Evolutionary conservation across 1,140 invertebrate species (phyloP).

Genomic region (Lutraria rhynchaena): DNA sequence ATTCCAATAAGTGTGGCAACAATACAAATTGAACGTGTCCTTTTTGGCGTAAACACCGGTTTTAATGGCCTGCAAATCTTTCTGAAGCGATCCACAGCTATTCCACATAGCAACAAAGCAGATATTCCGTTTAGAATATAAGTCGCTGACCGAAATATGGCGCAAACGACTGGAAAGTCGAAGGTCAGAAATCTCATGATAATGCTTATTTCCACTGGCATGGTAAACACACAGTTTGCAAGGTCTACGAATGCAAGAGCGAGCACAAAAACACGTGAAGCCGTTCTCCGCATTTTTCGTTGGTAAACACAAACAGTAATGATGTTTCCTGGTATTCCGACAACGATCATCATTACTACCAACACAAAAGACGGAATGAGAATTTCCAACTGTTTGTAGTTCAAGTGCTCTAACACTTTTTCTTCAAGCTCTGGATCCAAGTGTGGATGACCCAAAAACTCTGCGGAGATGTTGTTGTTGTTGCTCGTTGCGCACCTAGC

Average conservation of each 20-base stretch:
- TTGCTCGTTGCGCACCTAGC: no score
- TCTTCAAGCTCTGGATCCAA: not conserved
- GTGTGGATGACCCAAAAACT: no score
- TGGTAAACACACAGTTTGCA: slow-evolving; percentile 68
- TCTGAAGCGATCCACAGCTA: slow-evolving; percentile 60
- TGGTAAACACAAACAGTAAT: slow-evolving; percentile 51
- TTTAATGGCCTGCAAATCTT: slow-evolving; percentile 60
- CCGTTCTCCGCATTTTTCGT: slow-evolving; percentile 38
- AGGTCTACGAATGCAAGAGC: slow-evolving; percentile 67
- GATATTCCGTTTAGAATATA: slow-evolving; percentile 69
- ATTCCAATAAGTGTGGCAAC: not conserved
- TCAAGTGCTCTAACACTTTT: not conserved
- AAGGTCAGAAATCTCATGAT: slow-evolving; percentile 61
- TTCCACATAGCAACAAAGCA: slow-evolving; percentile 45
- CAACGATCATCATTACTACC: slow-evolving; percentile 24
- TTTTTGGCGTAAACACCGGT: slow-evolving; percentile 43
- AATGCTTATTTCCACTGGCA: slow-evolving; percentile 68
- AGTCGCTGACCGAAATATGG: slow-evolving; percentile 62
- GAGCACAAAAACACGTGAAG: slow-evolving; percentile 62
- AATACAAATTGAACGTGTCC: slow-evolving; percentile 17
- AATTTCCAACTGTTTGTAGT: slow-evolving; percentile 37
- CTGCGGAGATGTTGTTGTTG: no score
- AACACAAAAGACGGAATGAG: slow-evolving; percentile 50
- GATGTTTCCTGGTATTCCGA: slow-evolving; percentile 57
- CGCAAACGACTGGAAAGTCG: slow-evolving; percentile 61